Evolutionary conservation across 2,888 invertebrate genomes (phyloP).

Genomic region (Lithophane leautieri): DNA sequence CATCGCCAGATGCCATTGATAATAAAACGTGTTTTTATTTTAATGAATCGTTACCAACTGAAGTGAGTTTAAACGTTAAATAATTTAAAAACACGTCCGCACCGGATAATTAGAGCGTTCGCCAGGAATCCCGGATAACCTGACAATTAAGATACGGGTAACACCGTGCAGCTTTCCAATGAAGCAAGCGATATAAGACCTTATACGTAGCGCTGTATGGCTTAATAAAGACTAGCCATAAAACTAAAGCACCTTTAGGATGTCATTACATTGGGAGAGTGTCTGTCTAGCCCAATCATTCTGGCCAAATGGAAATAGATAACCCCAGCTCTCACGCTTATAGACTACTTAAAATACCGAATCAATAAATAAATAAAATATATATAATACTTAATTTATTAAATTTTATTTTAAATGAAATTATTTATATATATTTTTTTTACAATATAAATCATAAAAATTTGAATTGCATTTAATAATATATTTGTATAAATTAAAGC

Average conservation of each 20-base stretch:
- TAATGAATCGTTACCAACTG: slow-evolving; percentile 56
- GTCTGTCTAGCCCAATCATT: slow-evolving; percentile 23
- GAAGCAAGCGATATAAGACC: slow-evolving; percentile 64
- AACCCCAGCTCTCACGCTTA: neutral
- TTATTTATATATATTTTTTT: too few species aligned
- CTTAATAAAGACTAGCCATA: slow-evolving; percentile 40
- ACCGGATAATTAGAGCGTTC: slow-evolving; percentile 68
- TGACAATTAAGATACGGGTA: slow-evolving; percentile 70
- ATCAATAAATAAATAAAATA: too few species aligned
- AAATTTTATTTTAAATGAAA: too few species aligned
- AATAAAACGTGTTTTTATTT: slow-evolving; percentile 47
- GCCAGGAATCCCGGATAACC: slow-evolving; percentile 60
- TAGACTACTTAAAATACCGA: neutral
- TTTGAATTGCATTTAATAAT: too few species aligned
- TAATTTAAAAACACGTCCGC: slow-evolving; percentile 61
- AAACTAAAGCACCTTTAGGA: slow-evolving; percentile 32
- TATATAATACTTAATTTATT: too few species aligned
- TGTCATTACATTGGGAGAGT: slow-evolving; percentile 17
- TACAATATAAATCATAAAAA: too few species aligned
- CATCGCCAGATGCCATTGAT: slow-evolving; percentile 44
- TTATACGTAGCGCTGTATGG: slow-evolving; percentile 54
- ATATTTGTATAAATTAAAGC: too few species aligned
- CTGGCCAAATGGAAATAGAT: neutral
- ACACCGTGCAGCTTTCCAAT: slow-evolving; percentile 64
- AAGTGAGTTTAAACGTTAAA: slow-evolving; percentile 57